Evolutionary conservation across 2,797 vertebrate genomes (phyloP).

Genomic region (Pristis pectinata): DNA sequence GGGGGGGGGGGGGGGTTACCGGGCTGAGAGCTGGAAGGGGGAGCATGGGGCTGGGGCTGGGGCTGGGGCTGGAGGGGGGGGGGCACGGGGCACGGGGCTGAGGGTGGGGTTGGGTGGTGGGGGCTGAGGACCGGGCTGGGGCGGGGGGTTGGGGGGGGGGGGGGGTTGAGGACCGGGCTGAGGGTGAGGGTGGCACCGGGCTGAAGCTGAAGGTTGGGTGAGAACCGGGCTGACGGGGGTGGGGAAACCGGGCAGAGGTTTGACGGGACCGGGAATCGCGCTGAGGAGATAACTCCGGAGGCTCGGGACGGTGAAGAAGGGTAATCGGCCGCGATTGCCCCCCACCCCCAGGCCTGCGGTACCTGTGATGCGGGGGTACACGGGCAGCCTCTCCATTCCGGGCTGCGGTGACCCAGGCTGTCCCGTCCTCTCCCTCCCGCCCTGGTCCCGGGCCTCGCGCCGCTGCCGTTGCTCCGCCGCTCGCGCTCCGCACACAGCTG

Average conservation of each 20-base stretch:
- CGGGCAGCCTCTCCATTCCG: no score
- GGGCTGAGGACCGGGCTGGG: fast-evolving
- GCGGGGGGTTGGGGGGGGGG: not conserved
- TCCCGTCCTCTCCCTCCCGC: no score
- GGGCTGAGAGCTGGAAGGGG: not conserved
- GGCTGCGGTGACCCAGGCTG: no score
- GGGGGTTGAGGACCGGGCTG: not conserved
- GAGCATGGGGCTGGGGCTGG: not conserved
- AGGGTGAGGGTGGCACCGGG: no score
- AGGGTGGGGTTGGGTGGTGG: not conserved
- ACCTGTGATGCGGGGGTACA: no score
- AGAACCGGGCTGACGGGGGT: not conserved
- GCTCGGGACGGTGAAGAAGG: no score
- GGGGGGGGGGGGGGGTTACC: no score
- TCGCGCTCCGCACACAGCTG: slow-evolving; percentile 10
- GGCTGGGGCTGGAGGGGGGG: not conserved
- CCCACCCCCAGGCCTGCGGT: no score
- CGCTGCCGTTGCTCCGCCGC: not conserved
- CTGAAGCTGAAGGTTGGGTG: not conserved
- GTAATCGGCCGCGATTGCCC: no score
- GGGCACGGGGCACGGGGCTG: fast-evolving
- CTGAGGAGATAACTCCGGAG: not conserved
- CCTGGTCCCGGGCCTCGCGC: not conserved
- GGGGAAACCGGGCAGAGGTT: no score
- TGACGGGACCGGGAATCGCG: no score